A percentile compares a stretch with the other conserved stretches of the same genome.
Conservation (phyloP, 2,113 vertebrate genomes). For the Hyperopisus bebe region DNA sequence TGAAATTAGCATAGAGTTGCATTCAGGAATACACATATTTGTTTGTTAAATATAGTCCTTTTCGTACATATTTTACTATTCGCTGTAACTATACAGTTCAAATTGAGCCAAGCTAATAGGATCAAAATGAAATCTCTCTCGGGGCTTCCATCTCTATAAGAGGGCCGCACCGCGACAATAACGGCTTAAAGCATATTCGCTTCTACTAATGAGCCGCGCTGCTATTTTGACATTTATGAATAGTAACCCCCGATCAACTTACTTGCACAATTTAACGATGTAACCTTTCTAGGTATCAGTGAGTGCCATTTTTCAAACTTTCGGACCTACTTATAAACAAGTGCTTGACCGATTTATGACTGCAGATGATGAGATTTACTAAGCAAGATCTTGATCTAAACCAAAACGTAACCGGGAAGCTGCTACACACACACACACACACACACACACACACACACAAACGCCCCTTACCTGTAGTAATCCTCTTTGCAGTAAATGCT, state of each 20-base stretch:
- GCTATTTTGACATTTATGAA: neutral
- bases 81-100: neutral
- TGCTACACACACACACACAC: too few species aligned
- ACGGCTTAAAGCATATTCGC: neutral
- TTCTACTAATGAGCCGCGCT: neutral
- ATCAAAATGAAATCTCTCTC: neutral
- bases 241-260: neutral
- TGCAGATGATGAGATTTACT: neutral
- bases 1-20: neutral
- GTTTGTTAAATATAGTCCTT: neutral
- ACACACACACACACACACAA: neutral
- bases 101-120: neutral
- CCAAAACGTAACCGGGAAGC: neutral
- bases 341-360: neutral
- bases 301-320: neutral
- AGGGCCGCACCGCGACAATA: neutral
- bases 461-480: conserved; percentile 88
- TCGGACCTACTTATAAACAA: neutral
- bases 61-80: neutral
- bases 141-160: neutral
- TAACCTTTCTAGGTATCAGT: neutral
- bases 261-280: neutral
- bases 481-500: conserved; percentile 99
- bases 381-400: neutral
- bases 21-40: neutral